Evolutionary conservation across 2,113 vertebrate species (phyloP), one percentile per base, ranked within the genome.

Genomic region (Marcusenius ussheri): DNA sequence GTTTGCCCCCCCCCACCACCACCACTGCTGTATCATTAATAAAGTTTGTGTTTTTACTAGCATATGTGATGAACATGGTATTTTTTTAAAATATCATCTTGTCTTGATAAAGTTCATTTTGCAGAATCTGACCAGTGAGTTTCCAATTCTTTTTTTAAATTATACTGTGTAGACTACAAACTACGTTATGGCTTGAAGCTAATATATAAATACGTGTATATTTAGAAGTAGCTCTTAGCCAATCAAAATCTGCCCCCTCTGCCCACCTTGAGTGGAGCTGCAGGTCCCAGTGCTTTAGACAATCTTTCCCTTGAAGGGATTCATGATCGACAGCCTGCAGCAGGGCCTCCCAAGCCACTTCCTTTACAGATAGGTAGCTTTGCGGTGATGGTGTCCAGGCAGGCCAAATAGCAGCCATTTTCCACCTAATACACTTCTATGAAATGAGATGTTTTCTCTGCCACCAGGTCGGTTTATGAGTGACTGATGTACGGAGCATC

Each of bases 21-120:
- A 10, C 62, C 62, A 5, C 17, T 1, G 9, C 7, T 42, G 74
- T 45, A n/a, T 84, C 21, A n/a, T 47, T 84, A 84, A 84, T 84
- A 84, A 84, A 84, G 83, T 47, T 84, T 84, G 42, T 17, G n/a
- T n/a, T 84, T 84, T 47, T 84, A 84, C 19, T 84, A n/a, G 83
- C 83, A 84, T 5, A 21, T 47, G 11, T 70, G 62, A 66, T 66
- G 62, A 62, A 70, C 62, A 31, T 31, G 62, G n/a, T 31, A 70
- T 27, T 70, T 31, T 50, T 31, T 58, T 21, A 2, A 56, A 56
- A 13, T 70, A 70, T 66, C 24, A 3, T 1, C 62, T 13, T 70
- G 3, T 31, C 9, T 70, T 70, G n/a, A 3, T 62, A 31, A 70
- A 70, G 62, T 13, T 31, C 3, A 70, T 70, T 5, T 70, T 11